phyloP scores from a whole-genome alignment of 2,113 vertebrate genomes.

The Pheucticus melanocephalus region DNA sequence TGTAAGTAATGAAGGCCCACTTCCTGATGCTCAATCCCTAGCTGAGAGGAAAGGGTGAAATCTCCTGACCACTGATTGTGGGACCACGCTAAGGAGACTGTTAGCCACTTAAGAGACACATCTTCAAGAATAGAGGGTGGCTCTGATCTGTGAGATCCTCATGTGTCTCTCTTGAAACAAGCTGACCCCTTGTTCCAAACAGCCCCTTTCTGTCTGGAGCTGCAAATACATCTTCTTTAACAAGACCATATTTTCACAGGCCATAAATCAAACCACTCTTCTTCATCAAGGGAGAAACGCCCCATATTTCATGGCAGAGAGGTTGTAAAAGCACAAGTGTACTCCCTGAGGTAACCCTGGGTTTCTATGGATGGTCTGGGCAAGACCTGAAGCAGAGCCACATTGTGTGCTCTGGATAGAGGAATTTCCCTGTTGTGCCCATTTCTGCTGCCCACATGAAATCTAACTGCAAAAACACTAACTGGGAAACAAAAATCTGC shows the following conservation, averaged over 20 bases:
- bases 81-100: background rate
- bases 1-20: background rate
- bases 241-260: background rate
- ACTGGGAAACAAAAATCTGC: background rate
- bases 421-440: background rate
- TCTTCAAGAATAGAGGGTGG: background rate
- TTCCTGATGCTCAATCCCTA: background rate
- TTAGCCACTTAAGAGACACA: background rate
- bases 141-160: background rate
- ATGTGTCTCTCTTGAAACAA: background rate
- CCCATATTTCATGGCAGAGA: background rate
- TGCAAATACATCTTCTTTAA: background rate
- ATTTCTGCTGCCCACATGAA: background rate
- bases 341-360: background rate
- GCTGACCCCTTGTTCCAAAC: background rate
- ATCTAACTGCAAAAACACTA: background rate
- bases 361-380: background rate
- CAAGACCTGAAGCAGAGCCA: background rate
- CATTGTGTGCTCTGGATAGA: background rate
- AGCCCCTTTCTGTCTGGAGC: background rate
- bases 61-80: background rate
- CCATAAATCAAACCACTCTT: background rate
- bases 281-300: background rate
- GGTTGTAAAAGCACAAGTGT: background rate
- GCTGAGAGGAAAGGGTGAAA: background rate